Base-by-base conservation (phyloP, 2,888 invertebrate genomes). In the Ennomos quercinarius region DNA sequence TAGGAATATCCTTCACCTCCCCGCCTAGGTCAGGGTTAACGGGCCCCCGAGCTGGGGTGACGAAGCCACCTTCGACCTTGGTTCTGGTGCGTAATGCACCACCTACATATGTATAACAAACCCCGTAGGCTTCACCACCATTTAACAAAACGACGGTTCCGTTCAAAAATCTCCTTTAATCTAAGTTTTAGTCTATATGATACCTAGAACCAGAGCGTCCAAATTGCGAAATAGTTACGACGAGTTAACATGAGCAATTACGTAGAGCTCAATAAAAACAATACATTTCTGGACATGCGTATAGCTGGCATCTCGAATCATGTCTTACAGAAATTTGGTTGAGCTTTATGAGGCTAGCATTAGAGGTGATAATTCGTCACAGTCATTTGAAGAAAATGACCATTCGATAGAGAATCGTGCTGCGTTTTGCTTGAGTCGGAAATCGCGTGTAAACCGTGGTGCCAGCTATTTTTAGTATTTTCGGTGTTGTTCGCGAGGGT, bases 1-100 rank as follows among this genome's bases (percentile, higher is more conserved):
- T 89, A 90, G 90, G 84, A 89, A 87, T 86, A 91, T 90, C 90
- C 89, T 91, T 89, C 91, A 88, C 89, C 91, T 78, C 83, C 84
- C 84, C 77, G 81, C 87, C 89, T 89, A 88, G 92, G 92, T 91
- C 92, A 91, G 91, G 91, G 92, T 91, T 90, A 92, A 89, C 85
- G 73, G 87, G 77, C 90, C 90, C 91, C 89, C 88, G 85, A 80
- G 86, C 84, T 71, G 77, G 81, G 81, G 81, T 81, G 84, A 84
- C 87, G 82, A n/a, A 86, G 83, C 88, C 82, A 84, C 86, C 90
- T 87, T 86, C 91, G 91, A 90, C 93, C 91, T 91, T 93, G 89
- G 77, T 71, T 81, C 75, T 81, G 75, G 74, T 81, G 81, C 80
- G 81, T 80, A 83, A 81, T 83, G 82, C 83, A 83, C 77, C 78